phyloP scores from a whole-genome alignment of 2,113 vertebrate species.

The Oxyura jamaicensis region DNA sequence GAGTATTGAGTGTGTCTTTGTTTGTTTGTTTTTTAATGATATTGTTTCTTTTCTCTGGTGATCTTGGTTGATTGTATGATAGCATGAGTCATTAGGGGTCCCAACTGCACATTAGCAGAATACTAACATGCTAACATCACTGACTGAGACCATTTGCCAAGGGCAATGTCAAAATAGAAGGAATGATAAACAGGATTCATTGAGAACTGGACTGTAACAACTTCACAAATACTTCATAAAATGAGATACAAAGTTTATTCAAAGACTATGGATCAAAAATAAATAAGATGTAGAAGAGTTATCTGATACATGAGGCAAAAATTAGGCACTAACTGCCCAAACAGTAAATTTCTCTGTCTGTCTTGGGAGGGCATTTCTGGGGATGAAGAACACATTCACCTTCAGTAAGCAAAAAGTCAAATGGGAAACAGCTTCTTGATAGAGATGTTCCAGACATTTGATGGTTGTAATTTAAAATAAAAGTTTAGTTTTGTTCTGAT shows the following conservation, averaged over 20 bases:
- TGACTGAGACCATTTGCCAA: slow-evolving; percentile 14
- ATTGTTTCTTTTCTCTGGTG: not conserved
- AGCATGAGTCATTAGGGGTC: not conserved
- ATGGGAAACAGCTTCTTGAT: not conserved
- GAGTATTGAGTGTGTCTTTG: not conserved
- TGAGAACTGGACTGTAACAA: not conserved
- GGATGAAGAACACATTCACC: not conserved
- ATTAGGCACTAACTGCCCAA: not conserved
- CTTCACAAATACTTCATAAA: not conserved
- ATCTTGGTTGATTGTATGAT: not conserved
- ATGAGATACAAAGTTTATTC: not conserved
- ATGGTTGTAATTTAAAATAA: not conserved
- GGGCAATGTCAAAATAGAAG: not conserved
- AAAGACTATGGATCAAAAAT: not conserved
- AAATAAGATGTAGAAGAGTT: not conserved
- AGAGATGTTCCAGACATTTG: not conserved
- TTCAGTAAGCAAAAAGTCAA: not conserved
- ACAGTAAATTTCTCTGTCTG: not conserved
- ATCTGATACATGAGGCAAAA: not conserved
- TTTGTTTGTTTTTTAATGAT: not conserved
- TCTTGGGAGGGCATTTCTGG: not conserved
- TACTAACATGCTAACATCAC: not conserved
- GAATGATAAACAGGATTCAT: not conserved
- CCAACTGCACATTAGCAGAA: not conserved
- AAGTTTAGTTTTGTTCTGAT: not conserved